Evolutionary conservation across 2,113 vertebrate genomes (phyloP).

Genomic region (Perccottus glenii): DNA sequence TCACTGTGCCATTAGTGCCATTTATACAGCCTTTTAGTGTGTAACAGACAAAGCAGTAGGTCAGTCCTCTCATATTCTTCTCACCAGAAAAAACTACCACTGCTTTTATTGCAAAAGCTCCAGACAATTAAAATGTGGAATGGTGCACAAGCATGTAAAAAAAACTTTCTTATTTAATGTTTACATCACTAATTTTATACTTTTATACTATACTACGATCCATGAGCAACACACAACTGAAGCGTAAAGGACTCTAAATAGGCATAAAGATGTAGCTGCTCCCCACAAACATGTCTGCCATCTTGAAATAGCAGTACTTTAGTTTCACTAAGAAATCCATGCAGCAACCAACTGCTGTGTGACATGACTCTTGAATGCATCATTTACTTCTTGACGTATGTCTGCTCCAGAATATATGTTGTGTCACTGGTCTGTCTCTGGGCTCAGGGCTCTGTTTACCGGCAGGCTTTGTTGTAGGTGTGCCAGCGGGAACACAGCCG

Average conservation of each 20-base stretch:
- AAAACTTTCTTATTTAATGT: no score
- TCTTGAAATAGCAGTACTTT: conserved; percentile 6
- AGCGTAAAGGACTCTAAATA: no score
- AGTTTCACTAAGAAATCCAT: conserved; percentile 2
- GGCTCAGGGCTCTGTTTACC: conserved; percentile 62
- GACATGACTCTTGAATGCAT: conserved; percentile 35
- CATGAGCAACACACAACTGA: no score
- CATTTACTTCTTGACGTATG: conserved; percentile 31
- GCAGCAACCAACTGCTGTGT: conserved; percentile 26
- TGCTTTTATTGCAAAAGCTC: no score
- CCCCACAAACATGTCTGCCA: background rate
- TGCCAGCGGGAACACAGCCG: conserved; percentile 44
- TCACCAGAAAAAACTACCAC: background rate
- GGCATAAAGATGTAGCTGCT: no score
- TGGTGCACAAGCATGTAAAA: no score
- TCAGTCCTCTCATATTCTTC: background rate
- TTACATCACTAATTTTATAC: no score
- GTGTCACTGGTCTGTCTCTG: conserved; percentile 51
- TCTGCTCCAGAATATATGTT: conserved; percentile 49
- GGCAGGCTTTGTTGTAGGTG: conserved; percentile 41
- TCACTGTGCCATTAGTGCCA: conserved; percentile 56
- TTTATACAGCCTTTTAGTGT: conserved; percentile 33
- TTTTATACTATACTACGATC: no score
- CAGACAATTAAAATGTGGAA: no score
- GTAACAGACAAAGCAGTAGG: conserved; percentile 5